A percentile compares a stretch with the other conserved stretches of the same genome.
Conservation (phyloP, 2,888 invertebrate species). For the Amphipyra berbera region DNA sequence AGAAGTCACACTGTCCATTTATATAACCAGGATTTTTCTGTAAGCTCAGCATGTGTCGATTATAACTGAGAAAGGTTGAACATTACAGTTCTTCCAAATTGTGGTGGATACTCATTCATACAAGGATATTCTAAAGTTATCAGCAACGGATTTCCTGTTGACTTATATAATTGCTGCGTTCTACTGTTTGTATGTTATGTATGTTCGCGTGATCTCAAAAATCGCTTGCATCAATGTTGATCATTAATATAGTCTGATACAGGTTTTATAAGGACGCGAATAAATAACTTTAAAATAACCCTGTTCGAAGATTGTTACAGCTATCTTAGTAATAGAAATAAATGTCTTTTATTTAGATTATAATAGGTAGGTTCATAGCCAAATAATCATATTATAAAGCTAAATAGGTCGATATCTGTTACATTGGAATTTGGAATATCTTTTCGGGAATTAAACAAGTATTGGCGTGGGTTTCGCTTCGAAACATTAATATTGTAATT, state of each 20-base stretch:
- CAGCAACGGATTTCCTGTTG: conserved; percentile 37
- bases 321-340: conserved; percentile 44
- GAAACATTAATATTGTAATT: conserved; percentile 3
- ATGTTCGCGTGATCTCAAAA: too few species aligned
- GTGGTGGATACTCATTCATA: conserved; percentile 5
- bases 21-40: not conserved
- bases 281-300: conserved; percentile 12
- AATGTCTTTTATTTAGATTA: conserved; percentile 41
- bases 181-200: too few species aligned
- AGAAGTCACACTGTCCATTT: not conserved
- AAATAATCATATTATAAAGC: conserved; percentile 55
- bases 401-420: conserved; percentile 20
- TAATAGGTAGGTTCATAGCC: conserved; percentile 31
- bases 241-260: too few species aligned
- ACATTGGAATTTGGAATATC: conserved; percentile 28
- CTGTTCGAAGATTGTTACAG: conserved; percentile 9
- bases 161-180: conserved; percentile 1
- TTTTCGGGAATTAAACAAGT: conserved; percentile 6
- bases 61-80: not conserved
- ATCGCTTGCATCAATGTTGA: too few species aligned
- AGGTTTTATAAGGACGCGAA: not conserved
- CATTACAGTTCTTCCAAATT: not conserved
- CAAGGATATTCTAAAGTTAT: conserved; percentile 26
- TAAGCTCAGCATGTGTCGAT: not conserved
- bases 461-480: conserved; percentile 1